Percentiles rank a stretch among this genome's conserved stretches.
phyloP scores from a whole-genome alignment of 23 tunicate species.

The Diplosoma virens region DNA sequence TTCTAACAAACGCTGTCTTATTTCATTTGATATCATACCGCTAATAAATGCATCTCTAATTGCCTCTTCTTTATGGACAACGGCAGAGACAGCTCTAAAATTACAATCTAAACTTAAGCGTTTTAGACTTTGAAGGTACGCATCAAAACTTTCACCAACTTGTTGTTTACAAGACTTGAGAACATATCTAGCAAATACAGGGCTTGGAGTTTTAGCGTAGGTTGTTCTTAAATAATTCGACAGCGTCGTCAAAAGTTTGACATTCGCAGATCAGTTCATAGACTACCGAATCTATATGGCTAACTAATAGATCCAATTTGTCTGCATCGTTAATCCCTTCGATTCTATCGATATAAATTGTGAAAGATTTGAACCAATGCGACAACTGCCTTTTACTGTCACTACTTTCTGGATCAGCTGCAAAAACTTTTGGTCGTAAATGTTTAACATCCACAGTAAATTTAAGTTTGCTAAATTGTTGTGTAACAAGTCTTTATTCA shows the following conservation, averaged over 20 bases:
- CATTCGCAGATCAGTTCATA: conserved; percentile 3
- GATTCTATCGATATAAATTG: not conserved
- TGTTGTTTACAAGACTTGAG: not conserved
- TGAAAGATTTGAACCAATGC: not conserved
- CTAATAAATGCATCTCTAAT: conserved; percentile 14
- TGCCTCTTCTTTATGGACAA: not conserved
- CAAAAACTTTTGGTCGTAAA: no score
- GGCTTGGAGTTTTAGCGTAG: not conserved
- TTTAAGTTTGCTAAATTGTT: no score
- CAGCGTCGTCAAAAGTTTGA: no score
- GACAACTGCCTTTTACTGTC: not conserved
- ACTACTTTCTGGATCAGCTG: no score
- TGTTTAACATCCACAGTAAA: no score
- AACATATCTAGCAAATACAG: conserved; percentile 1
- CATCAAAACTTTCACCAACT: not conserved
- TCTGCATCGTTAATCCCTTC: not conserved
- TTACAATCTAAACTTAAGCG: conserved; percentile 5
- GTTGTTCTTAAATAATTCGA: no score
- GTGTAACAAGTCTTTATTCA: no score
- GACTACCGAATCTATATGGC: not conserved
- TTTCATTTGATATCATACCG: not conserved
- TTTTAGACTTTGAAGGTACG: not conserved
- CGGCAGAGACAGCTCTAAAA: conserved; percentile 4
- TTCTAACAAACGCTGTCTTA: conserved; percentile 14
- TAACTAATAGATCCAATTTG: not conserved